Conservation (phyloP, 2,113 vertebrate genomes). For the Acinonyx jubatus region DNA sequence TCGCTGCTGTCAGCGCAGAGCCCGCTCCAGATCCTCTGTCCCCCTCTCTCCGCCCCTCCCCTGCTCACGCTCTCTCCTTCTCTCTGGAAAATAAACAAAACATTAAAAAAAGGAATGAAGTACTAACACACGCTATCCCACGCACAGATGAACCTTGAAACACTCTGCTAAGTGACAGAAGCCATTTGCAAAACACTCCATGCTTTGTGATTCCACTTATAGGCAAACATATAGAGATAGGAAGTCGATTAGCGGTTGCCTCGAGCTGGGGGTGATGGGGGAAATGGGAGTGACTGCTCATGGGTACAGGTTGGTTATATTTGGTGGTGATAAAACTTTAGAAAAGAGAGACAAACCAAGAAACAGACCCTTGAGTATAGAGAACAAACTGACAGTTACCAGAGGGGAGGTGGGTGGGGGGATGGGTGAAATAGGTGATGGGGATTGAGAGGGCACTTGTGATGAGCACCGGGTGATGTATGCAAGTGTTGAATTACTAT, state of each 20-base stretch:
- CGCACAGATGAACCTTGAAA: neutral
- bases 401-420: neutral
- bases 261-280: neutral
- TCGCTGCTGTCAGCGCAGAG: no score
- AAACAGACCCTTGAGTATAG: neutral
- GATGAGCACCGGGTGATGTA: neutral
- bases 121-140: neutral
- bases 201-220: neutral
- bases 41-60: no score
- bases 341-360: neutral
- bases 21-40: no score
- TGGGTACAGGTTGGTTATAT: neutral
- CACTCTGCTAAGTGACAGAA: neutral
- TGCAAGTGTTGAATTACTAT: neutral
- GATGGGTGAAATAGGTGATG: neutral
- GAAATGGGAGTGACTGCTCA: neutral
- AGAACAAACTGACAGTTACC: neutral
- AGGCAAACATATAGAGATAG: neutral
- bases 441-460: neutral
- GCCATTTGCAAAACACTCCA: neutral
- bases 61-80: no score
- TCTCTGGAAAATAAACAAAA: neutral
- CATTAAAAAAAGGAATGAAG: neutral
- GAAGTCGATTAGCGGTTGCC: neutral
- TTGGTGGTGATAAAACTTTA: neutral